Percentiles rank a stretch among this genome's conserved stretches.
Evolutionary conservation across 2,797 vertebrate genomes (phyloP).

Genomic region (Rhyacichthys aspro): DNA sequence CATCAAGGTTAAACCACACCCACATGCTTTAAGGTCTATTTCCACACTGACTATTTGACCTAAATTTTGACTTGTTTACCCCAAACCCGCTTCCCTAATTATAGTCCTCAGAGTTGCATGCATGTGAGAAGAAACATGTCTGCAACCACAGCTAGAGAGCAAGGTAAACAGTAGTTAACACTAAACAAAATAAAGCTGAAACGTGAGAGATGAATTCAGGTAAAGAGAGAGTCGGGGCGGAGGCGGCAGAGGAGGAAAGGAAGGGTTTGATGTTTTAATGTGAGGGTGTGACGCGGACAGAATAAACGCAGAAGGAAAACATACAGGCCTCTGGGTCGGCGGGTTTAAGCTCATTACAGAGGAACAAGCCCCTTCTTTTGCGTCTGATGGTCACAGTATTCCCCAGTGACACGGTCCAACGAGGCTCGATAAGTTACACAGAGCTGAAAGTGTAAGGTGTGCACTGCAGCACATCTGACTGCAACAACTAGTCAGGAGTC

Average conservation of each 20-base stretch:
- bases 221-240: conserved; percentile 38
- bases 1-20: conserved; percentile 6
- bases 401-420: not conserved
- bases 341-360: conserved; percentile 38
- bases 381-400: conserved; percentile 2
- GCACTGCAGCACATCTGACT: too few species aligned
- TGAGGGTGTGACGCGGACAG: conserved; percentile 49
- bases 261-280: conserved; percentile 55
- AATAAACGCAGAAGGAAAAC: conserved; percentile 52
- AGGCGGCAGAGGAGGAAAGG: conserved; percentile 21
- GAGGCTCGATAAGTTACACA: not conserved
- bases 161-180: conserved; percentile 57
- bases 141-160: conserved; percentile 27
- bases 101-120: conserved; percentile 21
- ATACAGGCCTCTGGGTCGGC: conserved; percentile 9
- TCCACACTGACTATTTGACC: conserved; percentile 51
- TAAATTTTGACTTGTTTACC: conserved; percentile 63
- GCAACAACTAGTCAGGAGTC: too few species aligned
- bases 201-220: conserved; percentile 57
- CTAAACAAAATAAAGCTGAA: conserved; percentile 62
- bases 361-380: conserved; percentile 38
- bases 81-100: conserved; percentile 51
- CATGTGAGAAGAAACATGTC: conserved; percentile 31
- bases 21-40: conserved; percentile 11
- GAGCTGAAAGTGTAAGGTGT: too few species aligned